Percentiles rank a stretch among this genome's conserved stretches.
Evolutionary conservation across 1,140 invertebrate genomes (phyloP).

Genomic region (Sarcophaga bullata): DNA sequence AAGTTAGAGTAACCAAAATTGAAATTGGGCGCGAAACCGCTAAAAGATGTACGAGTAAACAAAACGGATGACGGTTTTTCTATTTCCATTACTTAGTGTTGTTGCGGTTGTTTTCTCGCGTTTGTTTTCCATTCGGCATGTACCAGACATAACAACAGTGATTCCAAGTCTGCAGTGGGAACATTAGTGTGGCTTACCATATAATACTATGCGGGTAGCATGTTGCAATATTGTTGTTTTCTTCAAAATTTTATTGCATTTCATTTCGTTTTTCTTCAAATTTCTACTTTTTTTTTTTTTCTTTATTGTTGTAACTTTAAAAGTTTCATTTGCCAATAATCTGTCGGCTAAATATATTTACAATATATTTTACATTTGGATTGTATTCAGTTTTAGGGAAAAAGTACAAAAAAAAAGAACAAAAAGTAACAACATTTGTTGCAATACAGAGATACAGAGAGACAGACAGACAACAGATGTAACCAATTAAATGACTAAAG

Average conservation of each 20-base stretch:
- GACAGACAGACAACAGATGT: background rate
- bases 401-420: background rate
- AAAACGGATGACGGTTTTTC: conserved; percentile 17
- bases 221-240: background rate
- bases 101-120: too few species aligned
- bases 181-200: background rate
- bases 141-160: background rate
- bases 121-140: too few species aligned
- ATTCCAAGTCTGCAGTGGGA: background rate
- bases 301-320: background rate
- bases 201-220: background rate
- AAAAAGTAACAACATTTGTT: conserved; percentile 34
- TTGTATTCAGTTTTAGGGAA: background rate
- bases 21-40: conserved; percentile 19
- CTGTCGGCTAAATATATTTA: too few species aligned
- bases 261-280: too few species aligned
- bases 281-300: background rate
- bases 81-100: background rate
- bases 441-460: background rate
- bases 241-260: too few species aligned
- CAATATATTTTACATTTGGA: background rate
- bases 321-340: conserved; percentile 16
- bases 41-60: background rate
- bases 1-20: background rate
- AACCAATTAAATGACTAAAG: background rate